A percentile compares a stretch with the other conserved stretches of the same genome.
Evolutionary conservation across 2,888 invertebrate species (phyloP).

Genomic region (Brachypterus glaber): DNA sequence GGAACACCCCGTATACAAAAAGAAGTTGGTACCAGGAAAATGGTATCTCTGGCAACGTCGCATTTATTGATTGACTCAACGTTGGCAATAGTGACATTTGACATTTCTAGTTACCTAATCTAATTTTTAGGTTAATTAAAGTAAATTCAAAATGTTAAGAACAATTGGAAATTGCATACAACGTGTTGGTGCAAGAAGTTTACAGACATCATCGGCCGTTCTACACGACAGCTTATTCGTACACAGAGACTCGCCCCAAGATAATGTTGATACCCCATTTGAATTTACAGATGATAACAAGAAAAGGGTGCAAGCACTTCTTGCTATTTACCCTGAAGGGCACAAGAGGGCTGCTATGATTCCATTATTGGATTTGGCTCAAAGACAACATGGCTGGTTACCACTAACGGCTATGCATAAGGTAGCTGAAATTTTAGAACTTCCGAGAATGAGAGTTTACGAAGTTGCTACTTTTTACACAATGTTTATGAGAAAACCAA

Average conservation of each 20-base stretch:
- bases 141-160: too few relatives aligned
- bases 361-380: conserved; percentile 91
- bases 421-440: conserved; percentile 83
- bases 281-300: conserved; percentile 81
- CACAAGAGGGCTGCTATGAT: conserved; percentile 94
- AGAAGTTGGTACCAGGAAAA: too few relatives aligned
- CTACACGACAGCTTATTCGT: conserved; percentile 62
- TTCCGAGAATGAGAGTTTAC: conserved; percentile 96
- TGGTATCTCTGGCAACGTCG: too few relatives aligned
- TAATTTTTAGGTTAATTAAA: too few relatives aligned
- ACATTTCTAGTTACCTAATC: too few relatives aligned
- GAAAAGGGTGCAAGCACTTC: conserved; percentile 77
- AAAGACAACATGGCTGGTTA: conserved; percentile 96
- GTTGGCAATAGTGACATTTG: too few relatives aligned
- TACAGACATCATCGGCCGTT: conserved; percentile 48
- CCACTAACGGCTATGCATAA: conserved; percentile 98
- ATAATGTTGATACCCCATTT: conserved; percentile 79
- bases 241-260: conserved; percentile 82
- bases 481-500: conserved; percentile 95
- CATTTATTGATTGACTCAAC: too few relatives aligned
- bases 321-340: conserved; percentile 91
- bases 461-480: conserved; percentile 99
- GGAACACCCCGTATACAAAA: too few relatives aligned
- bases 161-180: too few relatives aligned
- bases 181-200: conserved; percentile 44